These are phyloP conservation scores for Scophthalmus maximus DNA, from an alignment of 2,113 vertebrate species.

Conservation along the genomic window DNA sequence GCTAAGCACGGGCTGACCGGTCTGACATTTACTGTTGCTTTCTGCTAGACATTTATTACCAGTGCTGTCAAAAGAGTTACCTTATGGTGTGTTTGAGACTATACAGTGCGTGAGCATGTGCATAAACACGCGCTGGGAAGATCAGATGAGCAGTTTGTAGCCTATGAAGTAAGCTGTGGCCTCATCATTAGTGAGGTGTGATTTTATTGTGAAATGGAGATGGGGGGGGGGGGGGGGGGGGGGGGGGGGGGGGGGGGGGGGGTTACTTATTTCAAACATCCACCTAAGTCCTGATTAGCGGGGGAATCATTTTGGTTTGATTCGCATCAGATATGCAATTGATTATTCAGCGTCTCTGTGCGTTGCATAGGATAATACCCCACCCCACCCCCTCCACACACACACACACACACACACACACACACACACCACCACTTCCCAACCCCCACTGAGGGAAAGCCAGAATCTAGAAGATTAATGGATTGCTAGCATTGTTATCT, in stretches of 20 bases:
- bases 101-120: not conserved
- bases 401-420: too few species aligned
- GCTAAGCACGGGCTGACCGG: conserved; percentile 35
- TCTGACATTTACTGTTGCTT: conserved; percentile 24
- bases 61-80: not conserved
- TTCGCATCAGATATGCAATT: conserved; percentile 37
- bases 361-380: conserved; percentile 12
- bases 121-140: too few species aligned
- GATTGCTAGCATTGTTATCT: conserved; percentile 26
- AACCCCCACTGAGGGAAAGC: not conserved
- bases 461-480: conserved; percentile 8
- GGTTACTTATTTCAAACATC: conserved; percentile 55
- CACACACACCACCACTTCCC: too few species aligned
- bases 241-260: conserved; percentile 18
- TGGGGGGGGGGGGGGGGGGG: conserved; percentile 18
- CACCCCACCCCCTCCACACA: too few species aligned
- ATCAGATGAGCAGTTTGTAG: conserved; percentile 17
- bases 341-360: conserved; percentile 38
- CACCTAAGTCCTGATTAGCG: conserved; percentile 50
- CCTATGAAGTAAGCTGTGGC: conserved; percentile 18
- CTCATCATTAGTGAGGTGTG: conserved; percentile 27
- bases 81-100: not conserved
- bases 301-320: conserved; percentile 48
- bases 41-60: not conserved
- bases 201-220: conserved; percentile 41